A percentile compares a stretch with the other conserved stretches of the same genome.
These are phyloP conservation scores for Drosophila orosa DNA, from an alignment of 1,140 invertebrate species.

Conservation along the genomic window DNA sequence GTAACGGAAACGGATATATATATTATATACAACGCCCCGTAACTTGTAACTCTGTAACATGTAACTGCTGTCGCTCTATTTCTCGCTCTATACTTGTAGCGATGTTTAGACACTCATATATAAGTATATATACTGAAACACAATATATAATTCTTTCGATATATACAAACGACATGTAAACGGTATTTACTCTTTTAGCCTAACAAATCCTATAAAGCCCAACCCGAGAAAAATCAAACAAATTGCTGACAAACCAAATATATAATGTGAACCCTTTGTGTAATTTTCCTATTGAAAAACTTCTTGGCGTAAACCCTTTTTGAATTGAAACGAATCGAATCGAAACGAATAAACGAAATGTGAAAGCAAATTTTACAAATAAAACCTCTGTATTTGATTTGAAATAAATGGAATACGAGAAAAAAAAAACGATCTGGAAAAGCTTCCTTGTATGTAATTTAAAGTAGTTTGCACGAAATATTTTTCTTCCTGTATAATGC, in stretches of 20 bases:
- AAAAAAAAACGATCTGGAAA: conserved; percentile 24
- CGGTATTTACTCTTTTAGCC: conserved; percentile 75
- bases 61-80: conserved; percentile 64
- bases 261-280: conserved; percentile 50
- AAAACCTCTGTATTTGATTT: conserved; percentile 60
- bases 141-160: conserved; percentile 68
- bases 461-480: conserved; percentile 62
- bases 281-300: conserved; percentile 51
- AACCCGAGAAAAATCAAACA: conserved; percentile 33
- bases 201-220: conserved; percentile 35
- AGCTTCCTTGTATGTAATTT: conserved; percentile 35
- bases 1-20: conserved; percentile 36
- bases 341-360: conserved; percentile 70
- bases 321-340: conserved; percentile 76
- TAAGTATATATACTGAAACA: conserved; percentile 28
- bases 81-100: conserved; percentile 76
- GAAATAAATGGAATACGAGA: conserved; percentile 6
- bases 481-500: conserved; percentile 60
- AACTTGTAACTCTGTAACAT: conserved; percentile 47
- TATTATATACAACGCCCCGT: conserved; percentile 44
- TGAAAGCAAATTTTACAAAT: conserved; percentile 52
- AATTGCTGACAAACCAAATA: conserved; percentile 61
- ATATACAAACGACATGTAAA: conserved; percentile 70
- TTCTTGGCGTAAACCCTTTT: conserved; percentile 58
- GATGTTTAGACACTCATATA: conserved; percentile 65